Evolutionary conservation across 2,113 vertebrate species (phyloP).

Genomic region (Mesocricetus auratus): DNA sequence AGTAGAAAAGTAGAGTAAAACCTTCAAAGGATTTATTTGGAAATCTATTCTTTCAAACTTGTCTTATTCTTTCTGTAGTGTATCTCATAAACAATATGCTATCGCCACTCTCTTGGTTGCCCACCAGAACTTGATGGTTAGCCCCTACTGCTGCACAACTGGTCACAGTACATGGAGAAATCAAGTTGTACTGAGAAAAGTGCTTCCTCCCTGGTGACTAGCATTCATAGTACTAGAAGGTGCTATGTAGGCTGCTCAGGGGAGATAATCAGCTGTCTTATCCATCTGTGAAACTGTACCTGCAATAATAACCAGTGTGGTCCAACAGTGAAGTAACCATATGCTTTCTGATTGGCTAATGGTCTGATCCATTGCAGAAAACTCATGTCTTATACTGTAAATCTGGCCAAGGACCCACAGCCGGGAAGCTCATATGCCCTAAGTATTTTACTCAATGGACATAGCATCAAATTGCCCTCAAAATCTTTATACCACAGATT

Average conservation of each 20-base stretch:
- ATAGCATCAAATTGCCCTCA: background rate
- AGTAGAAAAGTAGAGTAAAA: background rate
- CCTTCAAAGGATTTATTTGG: background rate
- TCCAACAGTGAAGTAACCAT: background rate
- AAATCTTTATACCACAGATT: background rate
- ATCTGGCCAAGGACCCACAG: background rate
- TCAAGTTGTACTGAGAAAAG: background rate
- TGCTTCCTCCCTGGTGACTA: background rate
- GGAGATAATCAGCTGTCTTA: background rate
- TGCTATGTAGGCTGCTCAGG: background rate
- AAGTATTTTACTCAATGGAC: background rate
- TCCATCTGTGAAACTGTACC: background rate
- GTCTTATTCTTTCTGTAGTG: background rate
- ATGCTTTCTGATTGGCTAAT: background rate
- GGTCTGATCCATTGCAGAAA: background rate
- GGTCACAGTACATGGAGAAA: background rate
- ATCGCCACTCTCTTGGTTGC: background rate
- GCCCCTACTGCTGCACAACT: background rate
- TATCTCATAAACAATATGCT: background rate
- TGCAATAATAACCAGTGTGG: background rate
- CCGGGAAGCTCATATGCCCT: background rate
- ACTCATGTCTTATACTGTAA: background rate
- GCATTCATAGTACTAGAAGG: background rate
- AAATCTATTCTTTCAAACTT: background rate
- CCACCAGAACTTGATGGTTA: background rate